Percentiles rank a stretch among this genome's conserved stretches.
These are phyloP conservation scores for Diarsia mendica DNA, from an alignment of 2,888 invertebrate genomes.

Conservation along the genomic window DNA sequence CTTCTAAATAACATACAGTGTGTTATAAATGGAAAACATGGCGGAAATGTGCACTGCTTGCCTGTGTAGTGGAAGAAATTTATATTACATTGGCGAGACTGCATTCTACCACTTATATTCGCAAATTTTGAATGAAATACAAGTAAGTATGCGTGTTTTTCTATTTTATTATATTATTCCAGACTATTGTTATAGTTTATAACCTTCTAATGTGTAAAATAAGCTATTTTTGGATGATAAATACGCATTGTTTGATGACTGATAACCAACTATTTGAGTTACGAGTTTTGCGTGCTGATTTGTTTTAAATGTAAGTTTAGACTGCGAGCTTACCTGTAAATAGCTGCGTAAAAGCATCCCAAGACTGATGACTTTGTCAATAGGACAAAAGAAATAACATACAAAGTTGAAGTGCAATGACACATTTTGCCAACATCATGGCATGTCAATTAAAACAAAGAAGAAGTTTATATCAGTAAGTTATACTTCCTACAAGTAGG, in stretches of 20 bases:
- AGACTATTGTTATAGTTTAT: background rate
- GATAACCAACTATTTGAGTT: no score
- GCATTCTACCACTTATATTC: slow-evolving; percentile 76
- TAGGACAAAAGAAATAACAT: background rate
- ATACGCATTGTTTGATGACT: background rate
- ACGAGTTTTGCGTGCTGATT: background rate
- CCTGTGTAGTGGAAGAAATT: slow-evolving; percentile 77
- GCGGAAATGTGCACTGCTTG: slow-evolving; percentile 81
- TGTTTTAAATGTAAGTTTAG: background rate
- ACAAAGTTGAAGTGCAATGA: background rate
- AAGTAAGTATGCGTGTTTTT: slow-evolving; percentile 69
- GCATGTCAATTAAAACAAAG: background rate
- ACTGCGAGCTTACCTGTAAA: background rate
- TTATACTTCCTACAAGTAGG: background rate
- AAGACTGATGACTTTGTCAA: background rate
- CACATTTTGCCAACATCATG: background rate
- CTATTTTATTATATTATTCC: background rate
- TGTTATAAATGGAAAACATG: slow-evolving; percentile 73
- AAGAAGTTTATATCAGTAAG: background rate
- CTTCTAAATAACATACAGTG: background rate
- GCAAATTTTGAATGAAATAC: slow-evolving; percentile 84
- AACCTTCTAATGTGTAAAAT: background rate
- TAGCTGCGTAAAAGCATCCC: background rate
- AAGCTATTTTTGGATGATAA: background rate
- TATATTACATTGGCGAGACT: slow-evolving; percentile 76